Evolutionary conservation across 1,140 invertebrate genomes (phyloP).

Genomic region (Dinoponera quadriceps): DNA sequence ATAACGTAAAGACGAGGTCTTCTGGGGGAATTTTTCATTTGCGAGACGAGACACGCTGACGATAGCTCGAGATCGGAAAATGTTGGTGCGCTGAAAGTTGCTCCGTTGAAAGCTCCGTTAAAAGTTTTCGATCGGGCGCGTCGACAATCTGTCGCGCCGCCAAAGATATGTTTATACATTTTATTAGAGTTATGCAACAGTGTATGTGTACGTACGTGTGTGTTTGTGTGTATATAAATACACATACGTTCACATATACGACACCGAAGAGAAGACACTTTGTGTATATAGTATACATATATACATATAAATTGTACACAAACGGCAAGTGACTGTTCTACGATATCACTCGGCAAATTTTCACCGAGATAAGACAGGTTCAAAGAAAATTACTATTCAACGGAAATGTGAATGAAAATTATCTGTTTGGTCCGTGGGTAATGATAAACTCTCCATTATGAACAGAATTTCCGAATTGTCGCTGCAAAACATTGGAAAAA

Average conservation of each 20-base stretch:
- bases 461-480: neutral
- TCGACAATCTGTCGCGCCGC: constrained; percentile 44
- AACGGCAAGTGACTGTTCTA: constrained; percentile 59
- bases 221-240: neutral
- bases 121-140: constrained; percentile 61
- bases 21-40: constrained; percentile 17
- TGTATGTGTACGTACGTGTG: neutral
- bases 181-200: constrained; percentile 68
- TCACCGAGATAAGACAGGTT: constrained; percentile 44
- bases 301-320: constrained; percentile 60
- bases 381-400: constrained; percentile 54
- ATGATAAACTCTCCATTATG: constrained; percentile 24
- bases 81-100: constrained; percentile 17
- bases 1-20: constrained; percentile 19
- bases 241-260: neutral
- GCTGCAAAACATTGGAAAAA: neutral
- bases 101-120: constrained; percentile 16
- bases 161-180: constrained; percentile 76
- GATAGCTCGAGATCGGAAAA: constrained; percentile 55
- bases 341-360: constrained; percentile 53
- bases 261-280: constrained; percentile 30
- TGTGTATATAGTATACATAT: constrained; percentile 71
- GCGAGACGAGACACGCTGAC: constrained; percentile 11
- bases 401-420: constrained; percentile 50
- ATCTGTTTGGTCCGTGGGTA: constrained; percentile 44